Conservation (phyloP, 2,113 vertebrate species). For the Sterrhoptilus dennistouni region DNA sequence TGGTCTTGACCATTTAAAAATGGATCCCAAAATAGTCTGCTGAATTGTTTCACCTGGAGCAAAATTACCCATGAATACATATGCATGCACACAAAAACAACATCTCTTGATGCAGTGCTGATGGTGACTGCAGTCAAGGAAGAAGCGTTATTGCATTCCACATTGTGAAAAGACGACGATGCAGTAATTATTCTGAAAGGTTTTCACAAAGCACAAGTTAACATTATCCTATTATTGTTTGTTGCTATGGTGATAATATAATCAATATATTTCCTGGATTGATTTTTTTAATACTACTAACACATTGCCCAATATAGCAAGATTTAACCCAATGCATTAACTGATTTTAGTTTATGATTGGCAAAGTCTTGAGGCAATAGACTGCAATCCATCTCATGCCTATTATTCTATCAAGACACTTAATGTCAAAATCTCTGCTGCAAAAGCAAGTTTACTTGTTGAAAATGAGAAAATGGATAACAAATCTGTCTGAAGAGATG, state of each 20-base stretch:
- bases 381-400: conserved; percentile 41
- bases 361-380: conserved; percentile 64
- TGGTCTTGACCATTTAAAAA: conserved; percentile 53
- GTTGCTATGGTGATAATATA: conserved; percentile 67
- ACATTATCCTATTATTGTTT: conserved; percentile 64
- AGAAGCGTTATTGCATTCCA: conserved; percentile 48
- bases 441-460: conserved; percentile 35
- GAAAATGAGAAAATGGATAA: conserved; percentile 34
- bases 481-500: conserved; percentile 6
- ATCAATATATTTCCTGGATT: conserved; percentile 67
- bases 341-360: conserved; percentile 62
- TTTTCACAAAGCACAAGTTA: conserved; percentile 58
- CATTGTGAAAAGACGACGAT: conserved; percentile 40
- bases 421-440: conserved; percentile 52
- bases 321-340: conserved; percentile 57
- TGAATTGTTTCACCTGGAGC: conserved; percentile 47
- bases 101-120: conserved; percentile 55
- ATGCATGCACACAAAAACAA: conserved; percentile 55
- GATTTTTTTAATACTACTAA: conserved; percentile 62
- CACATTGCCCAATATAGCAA: conserved; percentile 22
- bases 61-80: conserved; percentile 58
- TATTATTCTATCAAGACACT: conserved; percentile 59
- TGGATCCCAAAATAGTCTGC: conserved; percentile 57
- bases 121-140: conserved; percentile 57
- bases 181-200: conserved; percentile 65